Evolutionary conservation across 53 echinoderm and acorn worm species (phyloP).

Genomic region (Hippasteria phrygiana): DNA sequence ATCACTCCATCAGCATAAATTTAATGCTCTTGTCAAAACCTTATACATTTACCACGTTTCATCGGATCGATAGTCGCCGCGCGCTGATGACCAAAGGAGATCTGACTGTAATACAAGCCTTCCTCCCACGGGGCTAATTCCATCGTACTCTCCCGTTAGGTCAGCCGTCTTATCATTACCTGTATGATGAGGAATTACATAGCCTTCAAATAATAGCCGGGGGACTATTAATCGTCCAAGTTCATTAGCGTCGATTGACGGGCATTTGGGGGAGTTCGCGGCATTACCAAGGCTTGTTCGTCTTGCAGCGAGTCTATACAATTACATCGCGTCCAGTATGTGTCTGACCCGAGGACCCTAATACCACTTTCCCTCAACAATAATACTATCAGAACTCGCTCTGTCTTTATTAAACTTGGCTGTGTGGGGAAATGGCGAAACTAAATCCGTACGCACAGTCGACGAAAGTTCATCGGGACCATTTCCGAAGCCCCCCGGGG

Average conservation of each 20-base stretch:
- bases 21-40: no score
- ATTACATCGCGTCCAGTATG: neutral
- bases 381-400: neutral
- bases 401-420: slow-evolving; percentile 22
- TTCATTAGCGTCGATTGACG: slow-evolving; percentile 10
- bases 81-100: no score
- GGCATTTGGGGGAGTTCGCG: slow-evolving; percentile 22
- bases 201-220: neutral
- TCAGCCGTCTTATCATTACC: neutral
- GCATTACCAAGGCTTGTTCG: neutral
- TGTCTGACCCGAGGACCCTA: neutral
- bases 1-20: no score
- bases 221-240: neutral
- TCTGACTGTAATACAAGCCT: slow-evolving; percentile 14
- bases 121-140: neutral
- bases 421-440: neutral
- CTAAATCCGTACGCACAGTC: neutral
- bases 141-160: neutral
- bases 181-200: slow-evolving; percentile 35
- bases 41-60: no score
- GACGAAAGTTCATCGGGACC: slow-evolving; percentile 12
- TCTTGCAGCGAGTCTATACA: neutral
- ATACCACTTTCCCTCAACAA: neutral
- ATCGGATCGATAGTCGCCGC: no score
- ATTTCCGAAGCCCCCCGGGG: neutral